These are phyloP conservation scores for Agelas oroides DNA, from an alignment of 37 sponge, comb jelly and placozoan genomes.

Conservation along the genomic window DNA sequence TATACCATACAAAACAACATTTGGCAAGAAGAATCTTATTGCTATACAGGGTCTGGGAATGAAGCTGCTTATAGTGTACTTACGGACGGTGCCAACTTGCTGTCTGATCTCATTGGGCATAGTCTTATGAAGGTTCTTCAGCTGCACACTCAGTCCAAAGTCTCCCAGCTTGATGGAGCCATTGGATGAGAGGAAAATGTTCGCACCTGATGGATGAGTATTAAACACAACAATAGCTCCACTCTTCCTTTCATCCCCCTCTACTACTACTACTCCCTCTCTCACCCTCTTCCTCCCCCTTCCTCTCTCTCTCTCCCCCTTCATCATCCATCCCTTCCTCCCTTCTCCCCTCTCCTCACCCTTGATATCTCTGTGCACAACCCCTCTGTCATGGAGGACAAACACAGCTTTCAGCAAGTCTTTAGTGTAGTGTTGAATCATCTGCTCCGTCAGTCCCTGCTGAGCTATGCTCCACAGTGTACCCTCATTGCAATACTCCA, in stretches of 20 bases:
- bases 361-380: conserved; percentile 93
- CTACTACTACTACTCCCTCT: too few species aligned
- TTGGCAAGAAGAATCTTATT: too few species aligned
- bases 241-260: too few species aligned
- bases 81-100: conserved; percentile 74
- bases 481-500: conserved; percentile 92
- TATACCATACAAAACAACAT: too few species aligned
- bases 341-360: too few species aligned
- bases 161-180: conserved; percentile 87
- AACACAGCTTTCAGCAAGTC: conserved; percentile 74
- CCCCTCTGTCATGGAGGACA: conserved; percentile 64
- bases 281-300: too few species aligned
- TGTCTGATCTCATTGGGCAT: conserved; percentile 42
- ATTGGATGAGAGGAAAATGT: conserved; percentile 79
- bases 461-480: conserved; percentile 76
- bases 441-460: conserved; percentile 71
- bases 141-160: conserved; percentile 87
- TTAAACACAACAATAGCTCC: background rate
- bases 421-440: conserved; percentile 74
- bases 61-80: background rate
- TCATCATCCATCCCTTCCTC: too few species aligned
- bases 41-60: too few species aligned
- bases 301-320: too few species aligned
- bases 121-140: conserved; percentile 65
- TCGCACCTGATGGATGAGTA: conserved; percentile 62